A percentile compares a stretch with the other conserved stretches of the same genome.
Conservation (phyloP, 2,888 invertebrate species). For the Mantis religiosa region DNA sequence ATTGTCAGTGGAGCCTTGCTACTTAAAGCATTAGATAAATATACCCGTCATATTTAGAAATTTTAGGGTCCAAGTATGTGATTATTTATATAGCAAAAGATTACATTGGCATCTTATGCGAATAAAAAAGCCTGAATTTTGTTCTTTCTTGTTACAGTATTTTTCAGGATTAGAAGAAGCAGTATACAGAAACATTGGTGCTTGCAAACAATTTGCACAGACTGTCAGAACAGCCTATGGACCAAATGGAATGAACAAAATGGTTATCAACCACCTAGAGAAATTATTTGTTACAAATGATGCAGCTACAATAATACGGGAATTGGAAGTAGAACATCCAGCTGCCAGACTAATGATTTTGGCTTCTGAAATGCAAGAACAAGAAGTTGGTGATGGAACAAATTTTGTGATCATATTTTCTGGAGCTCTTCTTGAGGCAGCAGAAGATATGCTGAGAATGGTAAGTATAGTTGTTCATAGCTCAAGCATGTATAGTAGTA, state of each 20-base stretch:
- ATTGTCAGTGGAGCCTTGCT: too few relatives aligned
- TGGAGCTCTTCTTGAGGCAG: slow-evolving; percentile 85
- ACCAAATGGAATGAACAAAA: slow-evolving; percentile 98
- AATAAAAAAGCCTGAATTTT: neutral
- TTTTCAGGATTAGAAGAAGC: slow-evolving; percentile 95
- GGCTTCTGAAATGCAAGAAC: slow-evolving; percentile 97
- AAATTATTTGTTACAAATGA: slow-evolving; percentile 99
- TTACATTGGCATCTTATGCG: too few relatives aligned
- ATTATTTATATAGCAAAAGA: too few relatives aligned
- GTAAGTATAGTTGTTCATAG: slow-evolving; percentile 42
- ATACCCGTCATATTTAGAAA: too few relatives aligned
- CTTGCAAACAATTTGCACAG: slow-evolving; percentile 92
- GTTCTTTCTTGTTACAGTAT: slow-evolving; percentile 47
- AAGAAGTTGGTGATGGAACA: slow-evolving; percentile 97
- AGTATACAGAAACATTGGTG: slow-evolving; percentile 89
- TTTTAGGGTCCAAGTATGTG: too few relatives aligned
- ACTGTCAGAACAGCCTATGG: slow-evolving; percentile 94
- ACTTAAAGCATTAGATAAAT: too few relatives aligned
- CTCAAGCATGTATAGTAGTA: neutral
- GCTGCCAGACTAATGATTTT: slow-evolving; percentile 95
- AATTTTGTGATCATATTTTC: slow-evolving; percentile 96
- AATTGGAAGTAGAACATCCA: slow-evolving; percentile 96
- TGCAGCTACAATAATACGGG: slow-evolving; percentile 95
- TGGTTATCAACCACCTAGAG: slow-evolving; percentile 98
- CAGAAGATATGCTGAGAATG: slow-evolving; percentile 87